Evolutionary conservation across 2,888 invertebrate species (phyloP).

Genomic region (Amiota mariae): DNA sequence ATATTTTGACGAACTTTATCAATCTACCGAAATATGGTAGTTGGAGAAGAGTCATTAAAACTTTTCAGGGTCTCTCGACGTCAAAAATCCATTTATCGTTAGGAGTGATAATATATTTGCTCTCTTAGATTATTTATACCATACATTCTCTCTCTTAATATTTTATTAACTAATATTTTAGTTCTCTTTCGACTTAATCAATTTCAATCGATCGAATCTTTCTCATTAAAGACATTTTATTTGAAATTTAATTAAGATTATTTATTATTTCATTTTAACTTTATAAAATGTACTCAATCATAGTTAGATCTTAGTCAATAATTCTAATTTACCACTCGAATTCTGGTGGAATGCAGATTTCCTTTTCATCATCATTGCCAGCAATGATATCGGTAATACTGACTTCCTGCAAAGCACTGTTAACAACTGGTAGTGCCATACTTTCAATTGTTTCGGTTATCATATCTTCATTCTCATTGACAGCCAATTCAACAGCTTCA

Average conservation of each 20-base stretch:
- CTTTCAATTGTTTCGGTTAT: constrained; percentile 62
- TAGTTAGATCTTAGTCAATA: constrained; percentile 13
- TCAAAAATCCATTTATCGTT: too few species aligned
- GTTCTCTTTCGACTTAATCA: too few species aligned
- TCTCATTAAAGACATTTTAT: background rate
- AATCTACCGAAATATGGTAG: too few species aligned
- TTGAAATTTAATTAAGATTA: background rate
- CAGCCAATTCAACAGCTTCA: constrained; percentile 53
- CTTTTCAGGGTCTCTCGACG: too few species aligned
- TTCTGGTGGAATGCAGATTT: constrained; percentile 60
- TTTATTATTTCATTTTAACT: constrained; percentile 23
- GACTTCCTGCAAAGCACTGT: constrained; percentile 55
- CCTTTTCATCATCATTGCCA: constrained; percentile 56
- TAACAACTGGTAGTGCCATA: constrained; percentile 56
- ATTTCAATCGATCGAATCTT: too few species aligned
- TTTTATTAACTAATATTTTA: too few species aligned
- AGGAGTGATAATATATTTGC: too few species aligned
- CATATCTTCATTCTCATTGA: constrained; percentile 66
- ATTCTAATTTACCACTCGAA: constrained; percentile 46
- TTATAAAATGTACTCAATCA: constrained; percentile 22
- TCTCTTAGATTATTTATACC: too few species aligned
- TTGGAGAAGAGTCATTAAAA: too few species aligned
- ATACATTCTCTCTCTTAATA: too few species aligned
- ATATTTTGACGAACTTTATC: too few species aligned
- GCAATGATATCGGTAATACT: constrained; percentile 51